Evolutionary conservation across 2,888 invertebrate species (phyloP).

Genomic region (Osmoderma eremita): DNA sequence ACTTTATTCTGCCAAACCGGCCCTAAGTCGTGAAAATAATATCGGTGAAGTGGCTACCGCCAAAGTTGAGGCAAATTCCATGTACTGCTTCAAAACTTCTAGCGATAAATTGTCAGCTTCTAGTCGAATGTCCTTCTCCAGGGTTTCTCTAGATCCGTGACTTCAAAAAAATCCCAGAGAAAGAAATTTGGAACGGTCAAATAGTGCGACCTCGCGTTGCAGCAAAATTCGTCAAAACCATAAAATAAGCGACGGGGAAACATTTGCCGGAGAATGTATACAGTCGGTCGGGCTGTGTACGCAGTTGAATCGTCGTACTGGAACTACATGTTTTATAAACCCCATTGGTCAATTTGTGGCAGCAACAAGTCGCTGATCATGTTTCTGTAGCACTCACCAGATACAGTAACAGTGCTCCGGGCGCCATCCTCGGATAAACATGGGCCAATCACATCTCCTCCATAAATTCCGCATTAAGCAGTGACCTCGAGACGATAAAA

Average conservation of each 20-base stretch:
- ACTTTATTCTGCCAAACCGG: no score
- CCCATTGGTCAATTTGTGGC: neutral
- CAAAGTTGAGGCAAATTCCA: neutral
- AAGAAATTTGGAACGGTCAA: no score
- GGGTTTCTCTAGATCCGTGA: neutral
- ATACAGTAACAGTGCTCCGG: neutral
- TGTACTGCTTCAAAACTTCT: neutral
- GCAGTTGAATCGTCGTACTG: neutral
- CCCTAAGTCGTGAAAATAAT: no score
- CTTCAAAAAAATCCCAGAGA: neutral
- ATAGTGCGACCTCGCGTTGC: no score
- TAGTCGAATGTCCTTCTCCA: neutral
- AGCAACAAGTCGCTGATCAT: neutral
- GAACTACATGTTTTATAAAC: neutral
- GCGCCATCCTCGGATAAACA: neutral
- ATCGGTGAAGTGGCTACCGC: neutral
- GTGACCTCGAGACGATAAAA: neutral
- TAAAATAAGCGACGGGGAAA: no score
- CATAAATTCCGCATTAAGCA: neutral
- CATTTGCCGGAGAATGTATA: neutral
- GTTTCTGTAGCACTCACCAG: neutral
- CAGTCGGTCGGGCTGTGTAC: neutral
- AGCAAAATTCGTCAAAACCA: no score
- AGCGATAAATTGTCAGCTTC: neutral
- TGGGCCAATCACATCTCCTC: neutral